These are phyloP conservation scores for Cyclura pinguis DNA, from an alignment of 2,797 vertebrate genomes.

Conservation along the genomic window DNA sequence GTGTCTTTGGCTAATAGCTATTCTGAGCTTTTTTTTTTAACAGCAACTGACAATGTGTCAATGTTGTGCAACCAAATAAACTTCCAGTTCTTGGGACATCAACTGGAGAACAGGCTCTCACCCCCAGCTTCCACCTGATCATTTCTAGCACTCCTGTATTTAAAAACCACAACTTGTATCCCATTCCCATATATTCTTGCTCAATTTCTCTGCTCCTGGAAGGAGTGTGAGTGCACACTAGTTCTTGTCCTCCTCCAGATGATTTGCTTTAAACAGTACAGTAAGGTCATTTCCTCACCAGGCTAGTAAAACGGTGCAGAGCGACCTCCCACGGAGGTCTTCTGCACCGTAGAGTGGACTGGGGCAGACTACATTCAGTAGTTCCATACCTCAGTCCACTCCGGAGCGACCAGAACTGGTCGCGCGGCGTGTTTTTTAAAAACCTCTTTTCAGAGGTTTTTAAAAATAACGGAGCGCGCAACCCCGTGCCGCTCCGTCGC, in stretches of 20 bases:
- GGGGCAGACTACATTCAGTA: no score
- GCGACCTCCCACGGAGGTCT: no score
- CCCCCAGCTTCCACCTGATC: background rate
- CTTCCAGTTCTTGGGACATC: no score
- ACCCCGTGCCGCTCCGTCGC: no score
- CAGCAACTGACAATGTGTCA: background rate
- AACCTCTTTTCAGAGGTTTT: no score
- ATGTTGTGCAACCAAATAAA: background rate
- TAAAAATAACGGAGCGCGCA: no score
- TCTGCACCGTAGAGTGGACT: no score
- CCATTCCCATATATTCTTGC: background rate
- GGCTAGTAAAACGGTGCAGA: no score
- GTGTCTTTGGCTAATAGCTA: background rate
- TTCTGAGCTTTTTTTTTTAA: background rate
- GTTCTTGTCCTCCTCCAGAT: background rate
- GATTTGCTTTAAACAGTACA: background rate
- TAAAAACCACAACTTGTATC: background rate
- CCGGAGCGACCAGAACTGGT: no score
- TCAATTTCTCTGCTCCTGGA: background rate
- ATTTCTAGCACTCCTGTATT: background rate
- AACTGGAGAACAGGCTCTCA: background rate
- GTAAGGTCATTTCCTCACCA: no score
- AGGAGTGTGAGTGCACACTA: background rate
- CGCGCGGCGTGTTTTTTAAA: no score
- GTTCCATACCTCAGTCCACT: no score